Conservation (phyloP, 2,888 invertebrate genomes). For the Ornithoptera alexandrae region DNA sequence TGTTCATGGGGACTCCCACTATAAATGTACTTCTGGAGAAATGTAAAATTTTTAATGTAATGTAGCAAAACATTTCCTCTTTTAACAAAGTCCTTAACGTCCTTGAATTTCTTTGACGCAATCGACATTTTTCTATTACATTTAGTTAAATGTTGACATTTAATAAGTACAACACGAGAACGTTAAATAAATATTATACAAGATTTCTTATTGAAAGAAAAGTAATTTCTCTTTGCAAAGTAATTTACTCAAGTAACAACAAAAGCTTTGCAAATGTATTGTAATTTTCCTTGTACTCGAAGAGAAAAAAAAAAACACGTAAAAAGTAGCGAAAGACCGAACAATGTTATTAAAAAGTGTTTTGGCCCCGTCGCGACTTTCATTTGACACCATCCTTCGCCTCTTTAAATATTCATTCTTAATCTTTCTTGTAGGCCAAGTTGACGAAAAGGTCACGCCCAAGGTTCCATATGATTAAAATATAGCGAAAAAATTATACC, state of each 20-base stretch:
- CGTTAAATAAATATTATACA: conserved; percentile 2
- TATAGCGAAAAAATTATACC: neutral
- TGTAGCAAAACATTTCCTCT: too few species aligned
- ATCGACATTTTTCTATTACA: too few species aligned
- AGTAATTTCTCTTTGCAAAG: conserved; percentile 21
- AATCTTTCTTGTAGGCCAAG: conserved; percentile 19
- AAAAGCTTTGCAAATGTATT: conserved; percentile 21
- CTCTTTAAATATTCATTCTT: conserved; percentile 25
- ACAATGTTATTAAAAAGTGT: conserved; percentile 28
- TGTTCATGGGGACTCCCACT: too few species aligned
- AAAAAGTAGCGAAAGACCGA: conserved; percentile 14
- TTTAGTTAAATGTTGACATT: neutral
- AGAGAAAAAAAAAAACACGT: conserved; percentile 5
- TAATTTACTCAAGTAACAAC: conserved; percentile 19
- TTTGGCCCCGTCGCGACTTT: conserved; percentile 9
- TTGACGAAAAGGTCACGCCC: conserved; percentile 14
- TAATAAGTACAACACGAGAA: neutral
- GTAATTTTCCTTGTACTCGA: conserved; percentile 22
- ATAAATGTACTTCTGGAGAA: too few species aligned
- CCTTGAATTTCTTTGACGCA: too few species aligned
- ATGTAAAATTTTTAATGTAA: too few species aligned
- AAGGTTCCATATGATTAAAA: neutral
- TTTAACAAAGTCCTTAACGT: too few species aligned
- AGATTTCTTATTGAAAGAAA: conserved; percentile 12
- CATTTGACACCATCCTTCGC: conserved; percentile 19